Evolutionary conservation across 2,113 vertebrate species (phyloP), one percentile per base, ranked within the genome.

Genomic region (Paraplagusia blochii): DNA sequence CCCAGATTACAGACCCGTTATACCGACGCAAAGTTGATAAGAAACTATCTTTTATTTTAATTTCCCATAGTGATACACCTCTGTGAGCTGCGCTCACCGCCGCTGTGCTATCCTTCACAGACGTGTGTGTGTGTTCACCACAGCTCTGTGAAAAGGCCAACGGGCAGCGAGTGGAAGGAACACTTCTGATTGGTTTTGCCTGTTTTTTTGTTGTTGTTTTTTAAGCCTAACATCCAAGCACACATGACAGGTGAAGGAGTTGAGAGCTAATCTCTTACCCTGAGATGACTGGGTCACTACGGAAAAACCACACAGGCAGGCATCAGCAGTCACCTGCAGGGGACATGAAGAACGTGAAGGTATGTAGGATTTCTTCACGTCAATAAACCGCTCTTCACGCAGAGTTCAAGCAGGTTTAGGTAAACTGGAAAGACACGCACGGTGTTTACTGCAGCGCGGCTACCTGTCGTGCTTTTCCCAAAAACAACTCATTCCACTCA

Each of bases 111-210:
- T n/a, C 39, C 64, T 76, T 86, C 72, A 34, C 66, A 72, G 34
- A 15, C 42, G 14, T 16, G 76, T 83, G 79, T 83, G 79, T 63
- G 67, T 61, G 76, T 76, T 77, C 19, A 45, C 40, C 71, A 58
- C 17, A 10, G 52, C 17, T 11, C 8, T 57, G 74, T 55, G 77
- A 81, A 71, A 56, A 35, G 47, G 8, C 3, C 38, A 53, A n/a
- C 6, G 18, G 53, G 4, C 19, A 69, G 29, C 16, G 58, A 47
- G 50, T 14, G 54, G 59, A 57, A n/a, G 44, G 44, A 33, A 58
- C 60, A 35, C 36, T 4, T 38, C 13, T 11, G 5, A 4, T 11
- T 40, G 8, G 22, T 29, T 40, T 13, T 1, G n/a, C n/a, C n/a
- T n/a, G n/a, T n/a, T n/a, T n/a, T n/a, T n/a, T n/a, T n/a, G n/a